These are phyloP conservation scores for Seira sanloemensis DNA, from an alignment of 2,888 invertebrate species.

Conservation along the genomic window DNA sequence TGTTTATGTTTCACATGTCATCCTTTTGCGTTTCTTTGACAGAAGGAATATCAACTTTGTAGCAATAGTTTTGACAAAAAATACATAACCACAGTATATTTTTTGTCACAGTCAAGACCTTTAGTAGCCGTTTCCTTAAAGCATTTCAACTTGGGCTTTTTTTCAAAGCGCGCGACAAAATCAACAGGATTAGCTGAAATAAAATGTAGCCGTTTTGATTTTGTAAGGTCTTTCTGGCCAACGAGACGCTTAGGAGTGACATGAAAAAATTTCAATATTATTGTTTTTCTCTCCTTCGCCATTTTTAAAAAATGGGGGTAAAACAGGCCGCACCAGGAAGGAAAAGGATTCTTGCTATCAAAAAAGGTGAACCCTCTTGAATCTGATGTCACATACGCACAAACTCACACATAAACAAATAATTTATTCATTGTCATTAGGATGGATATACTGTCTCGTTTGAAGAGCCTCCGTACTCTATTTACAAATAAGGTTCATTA, in stretches of 20 bases:
- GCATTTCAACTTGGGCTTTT: too few relatives aligned
- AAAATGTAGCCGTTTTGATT: too few relatives aligned
- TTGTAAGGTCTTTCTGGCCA: too few relatives aligned
- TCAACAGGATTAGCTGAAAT: neutral
- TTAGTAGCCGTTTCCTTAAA: neutral
- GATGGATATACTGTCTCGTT: neutral
- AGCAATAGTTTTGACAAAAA: constrained; percentile 20
- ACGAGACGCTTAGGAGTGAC: too few relatives aligned
- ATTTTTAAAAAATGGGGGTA: too few relatives aligned
- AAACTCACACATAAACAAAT: neutral
- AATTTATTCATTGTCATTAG: neutral
- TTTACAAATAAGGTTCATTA: neutral
- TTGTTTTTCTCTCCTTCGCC: too few relatives aligned
- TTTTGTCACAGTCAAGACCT: neutral
- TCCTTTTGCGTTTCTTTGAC: constrained; percentile 28
- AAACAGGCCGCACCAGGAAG: too few relatives aligned
- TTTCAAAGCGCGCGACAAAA: neutral
- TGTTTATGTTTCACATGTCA: constrained; percentile 44
- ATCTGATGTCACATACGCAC: neutral
- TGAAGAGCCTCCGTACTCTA: neutral
- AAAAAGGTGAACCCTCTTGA: neutral
- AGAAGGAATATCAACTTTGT: neutral
- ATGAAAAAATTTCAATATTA: too few relatives aligned
- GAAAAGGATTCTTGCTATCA: neutral
- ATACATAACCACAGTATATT: constrained; percentile 11